Evolutionary conservation across 2,888 invertebrate genomes (phyloP), one percentile per base, ranked within the genome.

Genomic region (Acronicta leporina): DNA sequence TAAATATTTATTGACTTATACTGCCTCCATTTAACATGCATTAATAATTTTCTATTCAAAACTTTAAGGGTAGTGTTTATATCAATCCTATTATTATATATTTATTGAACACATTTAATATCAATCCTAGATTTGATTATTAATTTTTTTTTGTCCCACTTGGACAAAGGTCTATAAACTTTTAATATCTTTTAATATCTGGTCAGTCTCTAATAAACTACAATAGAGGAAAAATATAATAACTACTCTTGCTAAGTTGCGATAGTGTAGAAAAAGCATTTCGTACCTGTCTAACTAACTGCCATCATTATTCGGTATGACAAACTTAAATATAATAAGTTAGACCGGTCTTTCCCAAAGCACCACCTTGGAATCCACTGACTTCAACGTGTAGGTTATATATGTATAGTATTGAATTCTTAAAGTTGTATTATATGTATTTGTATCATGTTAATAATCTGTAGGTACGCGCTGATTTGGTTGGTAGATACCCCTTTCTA

Each of bases 61-160:
- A 73, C 55, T 73, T 52, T 9, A 62, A 69, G 47, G 40, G 47
- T 60, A 54, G 49, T 60, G 47, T n/a, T n/a, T 40, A 20, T 60
- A 27, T 55, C 27, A 3, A 9, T 14, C 0, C 27, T 15, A 16
- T n/a, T n/a, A n/a, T n/a, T n/a, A n/a, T n/a, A n/a, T n/a, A n/a
- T n/a, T n/a, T n/a, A n/a, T n/a, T n/a, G n/a, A n/a, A n/a, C n/a
- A n/a, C n/a, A n/a, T n/a, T n/a, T n/a, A n/a, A 20, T 60, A 27
- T 55, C 27, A 3, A 9, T 14, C 0, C 27, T 15, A 16, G 8
- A 40, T 49, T 45, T 42, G 8, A 1, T 35, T 20, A 13, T 5
- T 13, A 13, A 13, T 35, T 13, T 35, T 11, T 13, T 5, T 35
- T 13, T 3, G n/a, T 38, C 1, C 38, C n/a, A n/a, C 6, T n/a